phyloP scores from a whole-genome alignment of 2,113 vertebrate genomes.

The Carollia perspicillata region DNA sequence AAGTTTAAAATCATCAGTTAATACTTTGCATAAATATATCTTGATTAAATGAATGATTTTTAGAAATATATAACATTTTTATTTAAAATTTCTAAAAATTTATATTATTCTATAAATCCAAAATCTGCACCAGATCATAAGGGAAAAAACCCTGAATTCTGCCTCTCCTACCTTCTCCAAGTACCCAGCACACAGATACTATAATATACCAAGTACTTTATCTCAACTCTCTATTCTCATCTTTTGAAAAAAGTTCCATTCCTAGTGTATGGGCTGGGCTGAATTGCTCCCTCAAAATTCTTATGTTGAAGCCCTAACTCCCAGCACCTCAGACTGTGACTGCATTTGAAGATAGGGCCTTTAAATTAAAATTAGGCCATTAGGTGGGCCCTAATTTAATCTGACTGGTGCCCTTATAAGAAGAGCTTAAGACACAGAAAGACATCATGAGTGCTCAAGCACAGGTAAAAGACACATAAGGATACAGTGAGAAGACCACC shows the following conservation, averaged over 20 bases:
- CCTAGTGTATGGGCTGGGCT: neutral
- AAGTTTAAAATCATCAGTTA: neutral
- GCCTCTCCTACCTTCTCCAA: neutral
- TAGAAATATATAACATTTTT: neutral
- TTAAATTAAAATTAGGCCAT: neutral
- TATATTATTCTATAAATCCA: neutral
- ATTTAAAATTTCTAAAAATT: conserved; percentile 8
- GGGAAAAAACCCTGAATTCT: neutral
- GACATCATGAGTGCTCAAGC: neutral
- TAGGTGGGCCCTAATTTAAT: neutral
- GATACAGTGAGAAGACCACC: neutral
- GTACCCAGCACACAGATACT: neutral
- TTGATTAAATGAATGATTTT: neutral
- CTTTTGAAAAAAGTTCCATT: neutral
- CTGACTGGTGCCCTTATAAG: neutral
- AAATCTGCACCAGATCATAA: neutral
- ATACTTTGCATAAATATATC: neutral
- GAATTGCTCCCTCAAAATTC: neutral
- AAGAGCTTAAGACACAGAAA: neutral
- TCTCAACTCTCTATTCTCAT: neutral
- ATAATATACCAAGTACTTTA: neutral
- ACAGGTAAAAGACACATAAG: neutral
- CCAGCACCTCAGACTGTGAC: neutral
- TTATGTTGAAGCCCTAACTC: neutral
- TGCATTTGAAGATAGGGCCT: neutral